Evolutionary conservation across 2,888 invertebrate species (phyloP), one percentile per base, ranked within the genome.

Genomic region (Hirtodrosophila confusa): DNA sequence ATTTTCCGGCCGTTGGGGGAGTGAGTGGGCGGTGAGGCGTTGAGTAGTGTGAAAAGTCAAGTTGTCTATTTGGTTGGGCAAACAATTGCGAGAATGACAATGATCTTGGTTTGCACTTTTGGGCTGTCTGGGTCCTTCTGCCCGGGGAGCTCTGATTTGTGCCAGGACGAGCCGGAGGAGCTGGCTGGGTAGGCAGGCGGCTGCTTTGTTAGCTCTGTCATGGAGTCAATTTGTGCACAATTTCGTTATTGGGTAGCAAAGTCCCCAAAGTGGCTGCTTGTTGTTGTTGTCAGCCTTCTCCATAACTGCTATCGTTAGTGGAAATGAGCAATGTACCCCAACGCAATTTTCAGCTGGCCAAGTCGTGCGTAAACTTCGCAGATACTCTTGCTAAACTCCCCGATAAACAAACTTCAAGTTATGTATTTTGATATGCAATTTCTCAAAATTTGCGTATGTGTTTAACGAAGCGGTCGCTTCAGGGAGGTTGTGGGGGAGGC

Each of bases 21-120:
- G 1, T 17, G 17, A n/a, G 17, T 17, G 33, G 10, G 4, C 29
- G 24, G 35, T n/a, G 10, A 7, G 49, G n/a, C 24, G 44, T 31
- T 37, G 9, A 12, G 40, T 29, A 64, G 86, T 86, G 84, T 72
- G 83, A 82, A 77, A 82, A 79, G 86, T 79, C 86, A 86, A 88
- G 84, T 77, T 79, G 88, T 69, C 79, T 78, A 70, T 84, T 71
- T 86, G 84, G 58, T 66, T 82, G 79, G 79, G 79, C 83, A 84
- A 84, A 88, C 86, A 86, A 71, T 86, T 78, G 72, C 53, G 61
- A 66, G 76, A 68, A 75, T 72, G 39, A 69, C 71, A 63, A 79
- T 84, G 84, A 84, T 84, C 88, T 88, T 84, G 80, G 85, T 73
- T 80, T 86, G 70, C 80, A 78, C 80, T 75, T 78, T 80, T 60